Evolutionary conservation across 37 sponge, comb jelly and placozoan genomes (phyloP), one percentile per base, ranked within the genome.

Genomic region (Spongilla lacustris): DNA sequence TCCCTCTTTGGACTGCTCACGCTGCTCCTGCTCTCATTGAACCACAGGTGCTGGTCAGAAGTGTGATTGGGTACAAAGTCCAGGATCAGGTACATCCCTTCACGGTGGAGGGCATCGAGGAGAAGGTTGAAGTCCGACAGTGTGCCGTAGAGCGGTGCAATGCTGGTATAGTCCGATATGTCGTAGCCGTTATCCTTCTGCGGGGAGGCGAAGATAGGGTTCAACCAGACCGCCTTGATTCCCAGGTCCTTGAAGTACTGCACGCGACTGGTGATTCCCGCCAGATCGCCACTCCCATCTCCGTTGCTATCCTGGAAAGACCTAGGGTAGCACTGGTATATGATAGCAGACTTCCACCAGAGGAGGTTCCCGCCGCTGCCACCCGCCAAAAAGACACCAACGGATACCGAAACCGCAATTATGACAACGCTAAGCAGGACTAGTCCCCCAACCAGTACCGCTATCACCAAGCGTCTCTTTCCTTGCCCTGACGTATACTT

Each of bases 41-140:
- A 96, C 97, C 97, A 96, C 0, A 86, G 78, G 66, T 96, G 97
- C 69, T 92, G 48, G 24, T 94, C 89, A 14, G 97, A 96, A 0
- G 95, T 92, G 77, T 96, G 97, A 66, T 96, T 96, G 70, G 97
- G 97, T 36, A 96, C 95, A 74, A 96, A 94, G 69, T 96, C 97
- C 83, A 96, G 30, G 1, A 96, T 23, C 31, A 96, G 69, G 19
- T 89, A 77, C 31, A 96, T 73, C 0, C 88, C 93, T 23, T 78
- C 82, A 10, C 50, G 25, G 38, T 96, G 95, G 28, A 91, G 34
- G 2, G 79, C 86, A 2, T 66, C 27, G 72, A 96, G 34, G 32
- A 96, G 80, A 12, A 73, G 23, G 26, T 92, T 80, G 71, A 96
- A 94, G 38, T 94, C 91, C 0, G 76, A 69, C 67, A 92, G 30